These are phyloP conservation scores for Drosophila fungiperda DNA, from an alignment of 2,888 invertebrate species.

Conservation along the genomic window DNA sequence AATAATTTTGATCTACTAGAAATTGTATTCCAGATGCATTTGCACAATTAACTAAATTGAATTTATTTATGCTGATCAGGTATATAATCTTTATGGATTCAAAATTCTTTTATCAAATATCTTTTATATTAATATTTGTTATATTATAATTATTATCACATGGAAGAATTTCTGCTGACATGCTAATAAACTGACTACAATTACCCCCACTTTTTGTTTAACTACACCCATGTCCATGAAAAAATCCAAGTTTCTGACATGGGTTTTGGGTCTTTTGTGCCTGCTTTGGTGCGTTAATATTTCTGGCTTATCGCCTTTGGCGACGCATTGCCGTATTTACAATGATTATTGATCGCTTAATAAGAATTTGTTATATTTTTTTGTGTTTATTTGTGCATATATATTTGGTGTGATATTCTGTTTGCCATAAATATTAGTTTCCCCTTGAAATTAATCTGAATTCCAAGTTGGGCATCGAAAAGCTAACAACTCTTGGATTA, in stretches of 20 bases:
- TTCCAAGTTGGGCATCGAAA: conserved; percentile 33
- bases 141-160: too few species aligned
- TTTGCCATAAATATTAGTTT: conserved; percentile 33
- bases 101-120: too few species aligned
- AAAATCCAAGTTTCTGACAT: conserved; percentile 5
- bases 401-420: conserved; percentile 40
- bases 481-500: conserved; percentile 32
- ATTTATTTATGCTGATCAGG: too few species aligned
- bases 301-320: conserved; percentile 74
- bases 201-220: not conserved
- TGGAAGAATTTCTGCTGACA: not conserved
- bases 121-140: too few species aligned
- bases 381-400: conserved; percentile 52
- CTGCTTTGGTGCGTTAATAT: conserved; percentile 67
- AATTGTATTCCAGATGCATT: too few species aligned
- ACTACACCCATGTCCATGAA: not conserved
- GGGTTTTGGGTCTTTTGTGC: conserved; percentile 14
- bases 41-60: too few species aligned
- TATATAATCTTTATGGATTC: too few species aligned
- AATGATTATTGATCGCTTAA: conserved; percentile 83
- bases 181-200: not conserved
- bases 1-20: too few species aligned
- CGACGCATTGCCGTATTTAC: conserved; percentile 77
- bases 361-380: conserved; percentile 61
- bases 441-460: not conserved